These are phyloP conservation scores for Xylophagus ater DNA, from an alignment of 2,888 invertebrate species.

Conservation along the genomic window DNA sequence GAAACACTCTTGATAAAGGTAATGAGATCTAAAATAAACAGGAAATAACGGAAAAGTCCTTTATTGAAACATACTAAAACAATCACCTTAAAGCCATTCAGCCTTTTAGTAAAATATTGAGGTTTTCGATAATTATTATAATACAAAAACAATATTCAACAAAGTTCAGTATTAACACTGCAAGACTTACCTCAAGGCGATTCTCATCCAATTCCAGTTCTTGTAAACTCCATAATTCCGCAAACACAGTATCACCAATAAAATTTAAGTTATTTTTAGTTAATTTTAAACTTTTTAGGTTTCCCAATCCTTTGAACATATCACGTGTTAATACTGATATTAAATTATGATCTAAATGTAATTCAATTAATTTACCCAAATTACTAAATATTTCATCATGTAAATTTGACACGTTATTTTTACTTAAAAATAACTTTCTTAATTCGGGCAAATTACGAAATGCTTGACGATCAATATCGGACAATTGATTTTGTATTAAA, in stretches of 20 bases:
- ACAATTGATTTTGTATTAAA: conserved; percentile 64
- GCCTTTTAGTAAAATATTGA: too few species aligned
- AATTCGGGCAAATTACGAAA: conserved; percentile 63
- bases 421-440: conserved; percentile 66
- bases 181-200: conserved; percentile 48
- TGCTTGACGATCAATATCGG: conserved; percentile 59
- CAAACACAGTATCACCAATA: conserved; percentile 68
- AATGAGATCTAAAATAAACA: too few species aligned
- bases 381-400: conserved; percentile 75
- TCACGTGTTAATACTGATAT: conserved; percentile 63
- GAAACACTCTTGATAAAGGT: too few species aligned
- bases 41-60: too few species aligned
- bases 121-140: too few species aligned
- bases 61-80: too few species aligned
- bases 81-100: too few species aligned
- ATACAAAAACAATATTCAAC: too few species aligned
- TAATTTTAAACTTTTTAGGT: conserved; percentile 61
- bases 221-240: conserved; percentile 61
- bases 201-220: conserved; percentile 61
- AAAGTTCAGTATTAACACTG: too few species aligned
- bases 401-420: conserved; percentile 73
- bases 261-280: conserved; percentile 63
- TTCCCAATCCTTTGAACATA: conserved; percentile 65
- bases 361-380: conserved; percentile 59
- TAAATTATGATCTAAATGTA: conserved; percentile 71